Conservation (phyloP, 2,888 invertebrate species). For the Brachyptera risi region DNA sequence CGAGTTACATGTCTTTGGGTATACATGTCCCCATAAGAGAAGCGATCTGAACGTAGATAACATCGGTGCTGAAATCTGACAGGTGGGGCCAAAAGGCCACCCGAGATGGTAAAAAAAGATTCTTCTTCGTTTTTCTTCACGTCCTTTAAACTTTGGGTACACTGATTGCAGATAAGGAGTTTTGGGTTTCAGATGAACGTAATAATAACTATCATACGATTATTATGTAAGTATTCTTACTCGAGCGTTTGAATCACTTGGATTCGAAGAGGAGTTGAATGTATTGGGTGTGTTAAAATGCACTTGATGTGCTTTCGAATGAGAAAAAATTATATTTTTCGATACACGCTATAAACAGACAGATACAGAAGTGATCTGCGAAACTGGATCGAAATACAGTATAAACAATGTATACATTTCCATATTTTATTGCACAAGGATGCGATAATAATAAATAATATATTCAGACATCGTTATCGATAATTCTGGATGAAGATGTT, state of each 20-base stretch:
- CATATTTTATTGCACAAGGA: too few relatives aligned
- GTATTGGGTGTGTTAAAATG: not conserved
- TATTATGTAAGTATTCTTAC: not conserved
- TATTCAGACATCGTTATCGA: too few relatives aligned
- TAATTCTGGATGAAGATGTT: too few relatives aligned
- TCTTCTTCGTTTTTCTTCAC: not conserved
- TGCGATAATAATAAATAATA: too few relatives aligned
- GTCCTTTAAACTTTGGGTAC: not conserved
- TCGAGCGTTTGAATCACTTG: constrained; percentile 4
- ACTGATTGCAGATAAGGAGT: not conserved
- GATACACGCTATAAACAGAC: too few relatives aligned
- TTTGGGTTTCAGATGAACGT: not conserved
- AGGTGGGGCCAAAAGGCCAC: constrained; percentile 26
- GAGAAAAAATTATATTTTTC: too few relatives aligned
- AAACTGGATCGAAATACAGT: too few relatives aligned
- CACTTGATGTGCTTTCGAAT: too few relatives aligned
- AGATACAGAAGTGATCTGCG: too few relatives aligned
- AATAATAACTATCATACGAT: not conserved
- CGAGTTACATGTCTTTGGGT: not conserved
- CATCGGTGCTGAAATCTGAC: constrained; percentile 33
- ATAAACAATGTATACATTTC: too few relatives aligned
- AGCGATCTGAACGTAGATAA: constrained; percentile 24
- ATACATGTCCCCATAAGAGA: not conserved
- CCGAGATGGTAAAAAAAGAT: constrained; percentile 18
- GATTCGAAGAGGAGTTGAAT: not conserved